Base-by-base conservation (phyloP, 2,888 invertebrate species). In the Leptothorax acervorum region DNA sequence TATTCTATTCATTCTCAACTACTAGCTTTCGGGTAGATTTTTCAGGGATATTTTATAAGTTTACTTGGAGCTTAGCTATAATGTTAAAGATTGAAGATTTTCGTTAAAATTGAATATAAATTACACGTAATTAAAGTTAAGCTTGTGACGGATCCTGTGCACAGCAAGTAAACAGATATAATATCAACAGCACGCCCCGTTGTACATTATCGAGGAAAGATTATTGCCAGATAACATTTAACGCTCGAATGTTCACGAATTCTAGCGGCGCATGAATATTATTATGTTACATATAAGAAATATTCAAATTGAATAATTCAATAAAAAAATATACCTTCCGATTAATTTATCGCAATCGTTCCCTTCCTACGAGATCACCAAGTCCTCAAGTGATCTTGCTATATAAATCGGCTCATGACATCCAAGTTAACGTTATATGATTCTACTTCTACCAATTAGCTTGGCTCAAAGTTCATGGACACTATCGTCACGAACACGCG, bases 401-500 rank as follows among this genome's bases (percentile, higher is more conserved):
- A 75, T 31, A 65, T 39, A 62, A 35, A 63, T 74, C 23, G 28
- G 39, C 31, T 48, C 11, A 15, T 45, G 48, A 62, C 28, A 73
- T 12, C n/a, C 31, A 55, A 39, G 28, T 15, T 73, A 60, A 60
- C 12, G 23, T 18, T 31, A 42, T 31, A 42, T 60, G 79, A 81
- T 86, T 88, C 60, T 73, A 75, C 53, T 18, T 63, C 70, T 73
- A 84, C 86, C 60, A 66, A 78, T 74, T 35, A 79, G 23, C 60
- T 53, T 11, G 28, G 78, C 78, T 88, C 83, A 89, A 85, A 88
- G 87, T 81, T 88, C 88, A 82, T 12, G 28, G 48, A 48, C 48
- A 35, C 39, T 53, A 55, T 23, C 45, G 45, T 60, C 23, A 6
- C 5, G 28, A 35, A 9, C 42, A 35, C 35, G 35, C 6, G 35